Evolutionary conservation across 2,888 invertebrate species (phyloP).

Genomic region (Myopa tessellatipennis): DNA sequence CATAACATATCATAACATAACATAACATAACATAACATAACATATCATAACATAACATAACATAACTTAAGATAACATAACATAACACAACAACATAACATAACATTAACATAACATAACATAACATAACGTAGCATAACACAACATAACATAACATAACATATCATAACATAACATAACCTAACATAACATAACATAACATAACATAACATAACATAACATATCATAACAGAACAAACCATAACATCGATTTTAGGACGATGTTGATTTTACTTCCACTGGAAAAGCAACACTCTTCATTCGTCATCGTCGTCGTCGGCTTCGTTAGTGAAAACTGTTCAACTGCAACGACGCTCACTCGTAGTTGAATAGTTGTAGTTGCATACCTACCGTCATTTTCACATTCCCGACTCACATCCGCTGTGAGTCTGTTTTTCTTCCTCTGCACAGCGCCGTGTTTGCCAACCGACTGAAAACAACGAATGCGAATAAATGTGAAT

Average conservation of each 20-base stretch:
- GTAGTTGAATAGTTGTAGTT: not conserved
- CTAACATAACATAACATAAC: no score
- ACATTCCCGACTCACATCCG: slow-evolving; percentile 4
- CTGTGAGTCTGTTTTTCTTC: slow-evolving; percentile 7
- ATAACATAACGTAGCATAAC: not conserved
- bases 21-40: slow-evolving; percentile 5
- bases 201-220: no score
- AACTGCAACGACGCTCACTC: slow-evolving; percentile 16
- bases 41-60: slow-evolving; percentile 16
- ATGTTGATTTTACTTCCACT: no score
- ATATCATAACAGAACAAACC: no score
- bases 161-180: no score
- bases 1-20: slow-evolving; percentile 15
- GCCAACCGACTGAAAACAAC: slow-evolving; percentile 30
- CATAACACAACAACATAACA: slow-evolving; percentile 26
- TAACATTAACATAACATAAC: slow-evolving; percentile 28
- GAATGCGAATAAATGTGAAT: slow-evolving; percentile 16
- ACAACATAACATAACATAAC: no score
- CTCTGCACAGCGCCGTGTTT: slow-evolving; percentile 19
- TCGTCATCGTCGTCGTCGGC: no score
- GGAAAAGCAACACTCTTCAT: no score
- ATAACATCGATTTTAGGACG: no score
- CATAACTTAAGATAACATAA: slow-evolving; percentile 14
- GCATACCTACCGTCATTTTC: not conserved
- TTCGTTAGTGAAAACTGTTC: slow-evolving; percentile 6